Percentiles rank a stretch among this genome's conserved stretches.
Evolutionary conservation across 2,113 vertebrate genomes (phyloP).

Genomic region (Echinops telfairi): DNA sequence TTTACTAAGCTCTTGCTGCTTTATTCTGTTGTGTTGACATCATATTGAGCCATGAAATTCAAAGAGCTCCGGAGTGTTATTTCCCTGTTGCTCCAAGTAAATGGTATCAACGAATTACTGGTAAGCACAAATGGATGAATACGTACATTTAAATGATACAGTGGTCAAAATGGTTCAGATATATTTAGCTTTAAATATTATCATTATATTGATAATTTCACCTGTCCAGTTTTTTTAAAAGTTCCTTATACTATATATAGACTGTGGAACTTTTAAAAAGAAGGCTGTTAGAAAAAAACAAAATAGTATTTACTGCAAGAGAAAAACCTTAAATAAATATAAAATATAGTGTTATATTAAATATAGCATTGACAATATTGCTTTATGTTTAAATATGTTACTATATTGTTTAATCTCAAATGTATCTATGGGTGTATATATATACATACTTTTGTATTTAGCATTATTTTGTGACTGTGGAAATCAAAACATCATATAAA

Average conservation of each 20-base stretch:
- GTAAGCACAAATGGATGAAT: background rate
- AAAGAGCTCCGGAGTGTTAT: background rate
- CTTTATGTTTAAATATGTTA: background rate
- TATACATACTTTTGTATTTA: background rate
- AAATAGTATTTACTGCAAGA: too few relatives aligned
- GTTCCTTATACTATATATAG: too few relatives aligned
- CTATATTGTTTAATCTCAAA: background rate
- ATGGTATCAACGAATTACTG: background rate
- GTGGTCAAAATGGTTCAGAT: background rate
- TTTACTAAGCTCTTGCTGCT: background rate
- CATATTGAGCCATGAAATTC: slow-evolving; percentile 36
- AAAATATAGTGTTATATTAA: background rate
- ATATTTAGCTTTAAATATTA: background rate
- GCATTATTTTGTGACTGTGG: background rate
- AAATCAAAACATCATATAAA: background rate
- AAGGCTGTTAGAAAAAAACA: too few relatives aligned
- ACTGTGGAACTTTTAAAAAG: too few relatives aligned
- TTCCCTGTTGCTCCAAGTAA: slow-evolving; percentile 33
- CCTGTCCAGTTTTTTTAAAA: too few relatives aligned
- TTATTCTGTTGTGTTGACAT: background rate
- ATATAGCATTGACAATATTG: background rate
- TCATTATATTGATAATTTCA: background rate
- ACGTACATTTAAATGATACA: background rate
- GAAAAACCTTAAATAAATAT: background rate
- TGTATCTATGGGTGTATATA: background rate